Percentiles rank a stretch among this genome's conserved stretches.
Conservation (phyloP, 2,888 invertebrate genomes). For the Patella ulyssiponensis region DNA sequence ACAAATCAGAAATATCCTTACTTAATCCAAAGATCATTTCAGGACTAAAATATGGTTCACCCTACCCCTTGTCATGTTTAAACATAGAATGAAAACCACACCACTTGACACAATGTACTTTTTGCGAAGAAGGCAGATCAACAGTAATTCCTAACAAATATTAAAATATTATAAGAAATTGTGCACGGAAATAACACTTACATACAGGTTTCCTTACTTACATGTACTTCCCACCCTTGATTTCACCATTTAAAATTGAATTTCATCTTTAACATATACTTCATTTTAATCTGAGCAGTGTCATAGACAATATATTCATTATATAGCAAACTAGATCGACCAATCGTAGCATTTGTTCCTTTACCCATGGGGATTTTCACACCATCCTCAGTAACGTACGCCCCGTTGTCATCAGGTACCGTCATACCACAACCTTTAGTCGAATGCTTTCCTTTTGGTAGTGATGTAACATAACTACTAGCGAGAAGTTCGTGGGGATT, state of each 20-base stretch:
- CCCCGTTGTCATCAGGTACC: constrained; percentile 82
- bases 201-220: no score
- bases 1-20: no score
- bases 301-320: constrained; percentile 98
- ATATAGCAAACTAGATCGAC: constrained; percentile 80
- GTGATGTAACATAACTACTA: constrained; percentile 83
- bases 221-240: no score
- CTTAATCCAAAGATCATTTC: no score
- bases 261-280: constrained; percentile 88
- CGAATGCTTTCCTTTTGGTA: constrained; percentile 89
- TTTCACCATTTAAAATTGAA: constrained; percentile 82
- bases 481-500: constrained; percentile 84
- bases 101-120: no score
- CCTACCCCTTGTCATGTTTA: no score
- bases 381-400: constrained; percentile 78
- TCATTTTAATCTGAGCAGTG: constrained; percentile 91
- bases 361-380: constrained; percentile 71
- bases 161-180: no score
- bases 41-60: no score
- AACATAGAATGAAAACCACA: no score
- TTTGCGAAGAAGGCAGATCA: no score
- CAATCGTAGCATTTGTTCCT: constrained; percentile 44
- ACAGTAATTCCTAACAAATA: no score
- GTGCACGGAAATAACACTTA: no score
- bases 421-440: constrained; percentile 86